Evolutionary conservation across 2,113 vertebrate genomes (phyloP), one percentile per base, ranked within the genome.

Genomic region (Daubentonia madagascariensis): DNA sequence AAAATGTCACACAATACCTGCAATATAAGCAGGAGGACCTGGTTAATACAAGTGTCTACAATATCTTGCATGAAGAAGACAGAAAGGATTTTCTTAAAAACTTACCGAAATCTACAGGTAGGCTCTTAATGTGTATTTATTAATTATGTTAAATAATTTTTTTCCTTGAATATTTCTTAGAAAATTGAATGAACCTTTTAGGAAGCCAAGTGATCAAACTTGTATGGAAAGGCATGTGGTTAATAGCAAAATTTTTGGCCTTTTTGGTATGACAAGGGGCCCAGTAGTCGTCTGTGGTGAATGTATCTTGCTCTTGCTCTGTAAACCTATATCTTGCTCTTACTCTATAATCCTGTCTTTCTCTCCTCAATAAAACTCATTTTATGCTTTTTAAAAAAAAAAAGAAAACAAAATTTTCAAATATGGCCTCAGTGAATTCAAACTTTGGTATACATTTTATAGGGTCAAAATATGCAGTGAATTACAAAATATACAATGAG

Each of bases 11-110:
- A 9, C 99, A 99, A 90, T 99, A 99, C 97, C 98, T 99, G 81
- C 99, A 99, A 50, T 99, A 99, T 98, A 99, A 99, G 95, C 99
- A 99, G 98, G 99, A 99, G 97, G 99, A 99, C 98, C 98, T 99
- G 96, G 99, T 99, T 94, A 99, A 99, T 98, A 99, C 99, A 87
- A 99, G 99, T 86, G 99, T 99, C 90, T 99, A 99, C 97, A 99
- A 98, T 97, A 99, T 99, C 94, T 99, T 99, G 97, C 99, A 99
- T 73, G 99, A 99, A 95, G 99, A 99, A 9, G 99, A 99, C 98
- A 98, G 99, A 65, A 99, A 99, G 83, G 99, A 99, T 98, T 99
- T 99, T 94, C 99, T 99, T 98, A 99, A 99, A 98, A 99, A 99
- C 97, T 98, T 99, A 48, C 99, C 99, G 13, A 99, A 99, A 98